Evolutionary conservation across 2,888 invertebrate species (phyloP).

Genomic region (Rhabditoides inermis): DNA sequence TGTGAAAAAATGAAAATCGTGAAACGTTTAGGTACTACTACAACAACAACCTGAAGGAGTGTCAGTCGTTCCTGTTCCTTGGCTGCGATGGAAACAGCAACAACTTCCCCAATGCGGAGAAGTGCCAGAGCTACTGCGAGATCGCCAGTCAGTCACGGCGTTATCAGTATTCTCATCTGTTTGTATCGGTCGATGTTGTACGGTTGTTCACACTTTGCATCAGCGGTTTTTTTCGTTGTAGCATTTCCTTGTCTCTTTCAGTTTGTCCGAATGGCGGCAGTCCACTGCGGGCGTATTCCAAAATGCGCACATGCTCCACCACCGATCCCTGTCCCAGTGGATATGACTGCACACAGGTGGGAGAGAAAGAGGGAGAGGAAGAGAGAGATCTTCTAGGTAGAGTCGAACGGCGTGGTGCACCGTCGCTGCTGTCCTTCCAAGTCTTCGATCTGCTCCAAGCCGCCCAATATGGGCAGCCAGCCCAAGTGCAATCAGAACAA

Average conservation of each 20-base stretch:
- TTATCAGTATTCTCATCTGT: too few relatives aligned
- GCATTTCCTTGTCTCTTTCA: conserved; percentile 6
- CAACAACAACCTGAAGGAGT: conserved; percentile 33
- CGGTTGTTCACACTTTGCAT: too few relatives aligned
- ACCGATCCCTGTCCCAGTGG: conserved; percentile 28
- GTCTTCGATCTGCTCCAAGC: conserved; percentile 29
- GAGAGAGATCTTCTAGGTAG: background rate
- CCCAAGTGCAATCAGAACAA: conserved; percentile 32
- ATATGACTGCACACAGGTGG: conserved; percentile 32
- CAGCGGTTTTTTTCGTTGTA: background rate
- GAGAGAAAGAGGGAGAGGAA: conserved; percentile 11
- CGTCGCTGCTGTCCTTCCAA: too few relatives aligned
- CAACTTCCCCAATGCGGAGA: conserved; percentile 34
- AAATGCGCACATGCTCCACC: conserved; percentile 25
- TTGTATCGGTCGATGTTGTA: too few relatives aligned
- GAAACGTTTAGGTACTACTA: conserved; percentile 15
- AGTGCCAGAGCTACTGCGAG: conserved; percentile 35
- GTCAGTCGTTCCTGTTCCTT: conserved; percentile 31
- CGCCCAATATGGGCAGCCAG: conserved; percentile 29
- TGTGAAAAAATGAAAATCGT: background rate
- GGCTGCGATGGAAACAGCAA: conserved; percentile 42
- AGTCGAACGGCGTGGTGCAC: too few relatives aligned
- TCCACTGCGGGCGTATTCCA: conserved; percentile 25
- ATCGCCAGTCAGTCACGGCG: conserved; percentile 27
- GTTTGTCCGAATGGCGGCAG: conserved; percentile 37